Base-by-base conservation (phyloP, 1,140 invertebrate species). In the Heterodera schachtii region DNA sequence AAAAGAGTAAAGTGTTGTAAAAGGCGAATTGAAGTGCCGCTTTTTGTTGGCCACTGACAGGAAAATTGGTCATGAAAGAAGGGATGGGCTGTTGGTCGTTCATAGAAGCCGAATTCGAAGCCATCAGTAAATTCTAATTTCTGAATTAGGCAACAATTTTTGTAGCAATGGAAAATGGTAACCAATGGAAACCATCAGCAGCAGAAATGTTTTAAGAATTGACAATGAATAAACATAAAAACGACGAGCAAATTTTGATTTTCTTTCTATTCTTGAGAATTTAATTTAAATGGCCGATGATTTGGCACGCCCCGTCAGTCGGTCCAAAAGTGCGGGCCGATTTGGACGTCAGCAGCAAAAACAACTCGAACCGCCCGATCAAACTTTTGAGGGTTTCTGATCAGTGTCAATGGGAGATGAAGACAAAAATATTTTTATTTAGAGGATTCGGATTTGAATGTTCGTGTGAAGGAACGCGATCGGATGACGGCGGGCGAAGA, bases 1-100 rank as follows among this genome's bases (percentile, higher is more conserved):
- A 21, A 70, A 86, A 85, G 47, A 86, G 75, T 19, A 87, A 43
- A 41, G 85, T 84, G 78, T 87, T 86, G 83, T 87, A 86, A 57
- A 86, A 86, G 13, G 85, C 85, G 57, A 87, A 84, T 79, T 73
- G 60, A 16, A 85, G 66, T 1, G 85, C 85, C 11, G 69, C 79
- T 49, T 83, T 82, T 52, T 85, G 84, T 9, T 78, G 76, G 1
- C 67, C 64, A 79, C 81, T 71, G 16, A 73, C 64, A 44, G 84
- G 52, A 16, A 85, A 64, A 52, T 77, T 76, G 49, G 77, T 75
- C 49, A 86, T 57, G 44, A 85, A 84, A 31, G 76, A 78, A 0
- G 57, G 57, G 0, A 64, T 16, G 11, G 57, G 16, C 57, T 64
- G 57, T 5, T 64, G 13, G 11, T 52, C 49, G 49, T 52, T 52